phyloP scores from a whole-genome alignment of 2,113 vertebrate genomes.

The Lucifuga dentata region DNA sequence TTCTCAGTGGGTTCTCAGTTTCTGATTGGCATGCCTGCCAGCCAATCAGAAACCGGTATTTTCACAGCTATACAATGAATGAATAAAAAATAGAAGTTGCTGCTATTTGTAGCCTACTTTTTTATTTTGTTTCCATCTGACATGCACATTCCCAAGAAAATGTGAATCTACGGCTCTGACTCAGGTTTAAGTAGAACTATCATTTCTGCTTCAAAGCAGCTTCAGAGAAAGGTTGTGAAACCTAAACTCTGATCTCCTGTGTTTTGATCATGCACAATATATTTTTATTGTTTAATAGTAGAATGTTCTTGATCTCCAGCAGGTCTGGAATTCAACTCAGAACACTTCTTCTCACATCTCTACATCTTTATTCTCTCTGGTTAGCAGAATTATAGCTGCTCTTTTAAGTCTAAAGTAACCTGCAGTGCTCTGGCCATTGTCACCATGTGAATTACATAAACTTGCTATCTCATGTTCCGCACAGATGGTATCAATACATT shows the following conservation, averaged over 20 bases:
- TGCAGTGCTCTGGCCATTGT: background rate
- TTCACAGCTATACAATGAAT: too few relatives aligned
- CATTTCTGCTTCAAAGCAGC: background rate
- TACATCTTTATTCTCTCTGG: slow-evolving; percentile 13
- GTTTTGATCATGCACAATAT: slow-evolving; percentile 6
- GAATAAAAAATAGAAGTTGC: too few relatives aligned
- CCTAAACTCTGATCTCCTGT: background rate
- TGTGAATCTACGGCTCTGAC: background rate
- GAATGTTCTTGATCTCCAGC: slow-evolving; percentile 16
- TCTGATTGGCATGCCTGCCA: too few relatives aligned
- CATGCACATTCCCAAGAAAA: background rate
- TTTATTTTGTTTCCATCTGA: too few relatives aligned
- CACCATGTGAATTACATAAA: slow-evolving; percentile 27
- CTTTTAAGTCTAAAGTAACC: background rate
- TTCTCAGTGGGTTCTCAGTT: too few relatives aligned
- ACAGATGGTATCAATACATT: slow-evolving; percentile 57
- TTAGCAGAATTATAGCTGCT: background rate
- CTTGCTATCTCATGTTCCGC: slow-evolving; percentile 27
- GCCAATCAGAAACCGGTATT: too few relatives aligned
- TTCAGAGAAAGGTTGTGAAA: slow-evolving; percentile 1
- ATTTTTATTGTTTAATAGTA: slow-evolving; percentile 17
- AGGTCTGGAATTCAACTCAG: slow-evolving; percentile 4
- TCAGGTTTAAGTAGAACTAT: background rate
- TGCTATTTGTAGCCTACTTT: too few relatives aligned
- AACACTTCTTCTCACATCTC: background rate